Percentiles rank a stretch among this genome's conserved stretches.
Evolutionary conservation across 2,797 vertebrate genomes (phyloP).

Genomic region (Sebastes glaucus): DNA sequence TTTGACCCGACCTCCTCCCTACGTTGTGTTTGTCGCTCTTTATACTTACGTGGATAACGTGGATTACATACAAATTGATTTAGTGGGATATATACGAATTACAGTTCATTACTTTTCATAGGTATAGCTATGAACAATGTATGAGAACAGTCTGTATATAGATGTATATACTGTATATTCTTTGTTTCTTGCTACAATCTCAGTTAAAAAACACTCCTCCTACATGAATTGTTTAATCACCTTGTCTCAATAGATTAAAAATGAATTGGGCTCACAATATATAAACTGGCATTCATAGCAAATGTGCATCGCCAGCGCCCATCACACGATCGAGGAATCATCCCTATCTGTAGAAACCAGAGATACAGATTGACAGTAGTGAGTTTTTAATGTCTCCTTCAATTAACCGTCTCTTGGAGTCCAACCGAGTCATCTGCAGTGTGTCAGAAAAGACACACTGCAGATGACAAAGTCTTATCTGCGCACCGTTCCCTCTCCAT

Average conservation of each 20-base stretch:
- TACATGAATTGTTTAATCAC: background rate
- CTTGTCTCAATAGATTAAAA: background rate
- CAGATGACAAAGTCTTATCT: constrained; percentile 67
- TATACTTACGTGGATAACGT: no score
- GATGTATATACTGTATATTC: background rate
- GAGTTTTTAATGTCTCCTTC: constrained; percentile 72
- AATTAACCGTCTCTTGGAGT: constrained; percentile 76
- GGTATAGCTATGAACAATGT: no score
- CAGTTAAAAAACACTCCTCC: background rate
- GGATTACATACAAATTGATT: no score
- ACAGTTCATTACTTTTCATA: no score
- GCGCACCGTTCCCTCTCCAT: constrained; percentile 63
- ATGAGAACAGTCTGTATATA: no score
- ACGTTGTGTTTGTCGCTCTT: no score
- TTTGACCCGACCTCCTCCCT: no score
- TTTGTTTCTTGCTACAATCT: background rate
- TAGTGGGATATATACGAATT: no score
- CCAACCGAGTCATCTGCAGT: constrained; percentile 62
- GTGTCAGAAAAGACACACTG: constrained; percentile 65
- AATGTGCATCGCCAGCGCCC: background rate
- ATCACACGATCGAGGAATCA: constrained; percentile 3
- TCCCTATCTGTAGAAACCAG: constrained; percentile 35
- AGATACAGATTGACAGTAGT: constrained; percentile 62
- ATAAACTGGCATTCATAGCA: constrained; percentile 26
- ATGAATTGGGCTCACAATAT: constrained; percentile 7